Percentiles rank a stretch among this genome's conserved stretches.
Conservation (phyloP, 1,140 invertebrate species). For the Leucophenga varia region DNA sequence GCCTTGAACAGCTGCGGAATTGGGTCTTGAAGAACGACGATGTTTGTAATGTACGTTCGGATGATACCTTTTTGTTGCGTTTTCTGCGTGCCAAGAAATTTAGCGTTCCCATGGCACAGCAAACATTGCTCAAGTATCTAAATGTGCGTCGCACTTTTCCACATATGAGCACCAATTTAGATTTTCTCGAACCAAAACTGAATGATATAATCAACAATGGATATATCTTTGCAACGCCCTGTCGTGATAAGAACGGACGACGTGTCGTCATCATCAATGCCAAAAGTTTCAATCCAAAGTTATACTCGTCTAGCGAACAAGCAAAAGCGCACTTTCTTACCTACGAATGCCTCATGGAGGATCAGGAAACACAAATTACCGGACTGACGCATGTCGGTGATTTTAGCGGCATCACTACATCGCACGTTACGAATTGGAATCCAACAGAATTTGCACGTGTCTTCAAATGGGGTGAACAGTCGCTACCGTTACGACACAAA, state of each 20-base stretch:
- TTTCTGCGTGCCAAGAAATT: conserved; percentile 79
- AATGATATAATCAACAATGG: conserved; percentile 67
- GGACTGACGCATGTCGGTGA: conserved; percentile 72
- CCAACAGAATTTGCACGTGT: conserved; percentile 67
- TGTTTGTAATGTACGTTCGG: conserved; percentile 68
- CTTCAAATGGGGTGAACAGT: conserved; percentile 76
- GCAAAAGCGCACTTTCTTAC: conserved; percentile 67
- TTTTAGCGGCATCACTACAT: conserved; percentile 60
- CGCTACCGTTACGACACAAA: conserved; percentile 75
- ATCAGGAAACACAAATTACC: conserved; percentile 70
- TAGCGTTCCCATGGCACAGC: conserved; percentile 75
- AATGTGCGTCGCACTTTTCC: conserved; percentile 69
- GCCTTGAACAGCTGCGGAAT: conserved; percentile 63
- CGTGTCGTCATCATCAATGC: conserved; percentile 69
- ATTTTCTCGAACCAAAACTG: conserved; percentile 65
- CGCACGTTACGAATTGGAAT: conserved; percentile 68
- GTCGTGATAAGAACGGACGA: conserved; percentile 69
- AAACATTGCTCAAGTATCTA: conserved; percentile 77
- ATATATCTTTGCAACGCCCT: conserved; percentile 72
- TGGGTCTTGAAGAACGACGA: conserved; percentile 71
- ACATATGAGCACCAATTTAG: conserved; percentile 65
- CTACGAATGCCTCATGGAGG: conserved; percentile 73
- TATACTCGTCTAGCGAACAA: conserved; percentile 67
- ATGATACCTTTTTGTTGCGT: conserved; percentile 72
- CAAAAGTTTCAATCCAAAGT: conserved; percentile 67